Percentiles rank a stretch among this genome's conserved stretches.
phyloP scores from a whole-genome alignment of 2,797 vertebrate species.

The Aphelocoma californica region DNA sequence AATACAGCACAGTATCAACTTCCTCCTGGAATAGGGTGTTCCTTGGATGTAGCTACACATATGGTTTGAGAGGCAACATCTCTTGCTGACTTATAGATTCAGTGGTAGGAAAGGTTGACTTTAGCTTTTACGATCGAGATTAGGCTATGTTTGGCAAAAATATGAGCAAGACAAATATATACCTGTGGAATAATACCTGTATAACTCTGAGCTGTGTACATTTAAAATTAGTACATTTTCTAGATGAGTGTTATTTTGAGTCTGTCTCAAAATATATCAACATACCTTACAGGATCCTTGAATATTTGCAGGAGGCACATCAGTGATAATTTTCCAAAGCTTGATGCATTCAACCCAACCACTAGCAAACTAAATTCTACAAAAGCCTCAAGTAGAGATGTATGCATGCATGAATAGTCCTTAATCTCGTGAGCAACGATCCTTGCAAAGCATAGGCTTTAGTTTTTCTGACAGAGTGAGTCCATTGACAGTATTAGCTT shows the following conservation, averaged over 20 bases:
- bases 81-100: not conserved
- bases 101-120: not conserved
- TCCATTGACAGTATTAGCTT: not conserved
- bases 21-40: not conserved
- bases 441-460: not conserved
- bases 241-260: not conserved
- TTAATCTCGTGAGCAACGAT: not conserved
- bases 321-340: not conserved
- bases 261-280: not conserved
- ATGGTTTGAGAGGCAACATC: not conserved
- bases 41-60: not conserved
- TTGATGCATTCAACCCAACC: not conserved
- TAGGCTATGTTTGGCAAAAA: not conserved
- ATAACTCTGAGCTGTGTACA: not conserved
- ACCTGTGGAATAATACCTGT: not conserved
- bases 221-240: not conserved
- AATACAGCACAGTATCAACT: not conserved
- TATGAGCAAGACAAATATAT: not conserved
- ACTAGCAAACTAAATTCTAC: not conserved
- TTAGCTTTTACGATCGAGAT: not conserved
- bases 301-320: not conserved
- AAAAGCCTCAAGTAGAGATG: not conserved
- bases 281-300: not conserved
- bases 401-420: not conserved
- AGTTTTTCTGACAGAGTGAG: not conserved